These are phyloP conservation scores for Eudemis profundana DNA, from an alignment of 2,888 invertebrate genomes.

Conservation along the genomic window DNA sequence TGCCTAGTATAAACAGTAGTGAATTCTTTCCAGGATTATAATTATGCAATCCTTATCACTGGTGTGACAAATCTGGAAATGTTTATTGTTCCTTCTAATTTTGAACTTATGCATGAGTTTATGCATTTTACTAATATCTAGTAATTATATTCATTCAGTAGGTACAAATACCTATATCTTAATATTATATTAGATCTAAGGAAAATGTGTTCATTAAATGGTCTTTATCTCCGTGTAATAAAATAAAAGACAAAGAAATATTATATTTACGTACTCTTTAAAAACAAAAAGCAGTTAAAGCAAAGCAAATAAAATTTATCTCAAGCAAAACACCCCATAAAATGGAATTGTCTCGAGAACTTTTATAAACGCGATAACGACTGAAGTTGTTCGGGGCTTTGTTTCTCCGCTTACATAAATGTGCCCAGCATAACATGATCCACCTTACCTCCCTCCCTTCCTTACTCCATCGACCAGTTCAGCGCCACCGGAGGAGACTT, in stretches of 20 bases:
- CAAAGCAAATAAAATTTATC: conserved; percentile 82
- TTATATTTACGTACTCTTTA: conserved; percentile 51
- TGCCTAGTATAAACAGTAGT: no score
- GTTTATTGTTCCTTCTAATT: no score
- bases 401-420: conserved; percentile 80
- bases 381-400: conserved; percentile 81
- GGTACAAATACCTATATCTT: not conserved
- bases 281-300: conserved; percentile 69
- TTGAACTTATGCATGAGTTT: no score
- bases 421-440: conserved; percentile 61
- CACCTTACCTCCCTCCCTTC: conserved; percentile 48
- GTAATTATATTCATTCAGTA: not conserved
- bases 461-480: conserved; percentile 42
- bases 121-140: not conserved
- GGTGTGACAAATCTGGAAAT: no score
- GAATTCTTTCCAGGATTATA: no score
- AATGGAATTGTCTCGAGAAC: conserved; percentile 82
- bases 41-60: no score
- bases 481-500: conserved; percentile 54
- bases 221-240: not conserved
- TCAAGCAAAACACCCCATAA: conserved; percentile 84
- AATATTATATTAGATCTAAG: not conserved
- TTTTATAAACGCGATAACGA: conserved; percentile 85
- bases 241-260: conserved; percentile 14
- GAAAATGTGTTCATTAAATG: conserved; percentile 5